phyloP scores from a whole-genome alignment of 2,113 vertebrate genomes.

The Dryoscopus gambensis region DNA sequence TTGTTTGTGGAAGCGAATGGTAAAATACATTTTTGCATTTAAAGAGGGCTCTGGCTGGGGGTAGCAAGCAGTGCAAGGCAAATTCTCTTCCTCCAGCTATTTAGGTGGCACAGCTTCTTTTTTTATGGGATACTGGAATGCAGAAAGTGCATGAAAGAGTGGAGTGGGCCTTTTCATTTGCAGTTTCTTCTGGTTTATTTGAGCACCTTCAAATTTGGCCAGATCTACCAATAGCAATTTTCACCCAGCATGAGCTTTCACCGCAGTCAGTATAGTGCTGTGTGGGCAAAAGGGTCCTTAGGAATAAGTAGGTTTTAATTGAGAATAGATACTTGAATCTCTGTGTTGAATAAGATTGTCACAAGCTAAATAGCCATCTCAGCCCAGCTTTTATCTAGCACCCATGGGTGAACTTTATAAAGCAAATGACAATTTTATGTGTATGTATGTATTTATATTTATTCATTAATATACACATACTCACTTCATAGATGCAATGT shows the following conservation, averaged over 20 bases:
- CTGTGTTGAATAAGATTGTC: neutral
- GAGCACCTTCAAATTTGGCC: neutral
- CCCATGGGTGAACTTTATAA: neutral
- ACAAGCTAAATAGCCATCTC: neutral
- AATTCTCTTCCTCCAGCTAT: neutral
- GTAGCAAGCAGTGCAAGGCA: neutral
- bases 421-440: neutral
- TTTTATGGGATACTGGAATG: neutral
- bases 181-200: neutral
- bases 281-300: neutral
- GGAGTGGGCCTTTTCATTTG: neutral
- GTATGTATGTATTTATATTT: neutral
- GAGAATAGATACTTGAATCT: neutral
- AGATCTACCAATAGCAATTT: neutral
- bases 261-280: neutral
- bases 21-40: neutral
- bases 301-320: neutral
- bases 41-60: neutral
- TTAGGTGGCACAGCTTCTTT: neutral
- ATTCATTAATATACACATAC: neutral
- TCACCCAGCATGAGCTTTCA: neutral
- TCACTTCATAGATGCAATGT: neutral
- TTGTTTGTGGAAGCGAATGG: neutral
- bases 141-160: neutral
- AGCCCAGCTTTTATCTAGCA: neutral